These are phyloP conservation scores for Meda fulgida DNA, from an alignment of 2,797 vertebrate genomes.

Conservation along the genomic window DNA sequence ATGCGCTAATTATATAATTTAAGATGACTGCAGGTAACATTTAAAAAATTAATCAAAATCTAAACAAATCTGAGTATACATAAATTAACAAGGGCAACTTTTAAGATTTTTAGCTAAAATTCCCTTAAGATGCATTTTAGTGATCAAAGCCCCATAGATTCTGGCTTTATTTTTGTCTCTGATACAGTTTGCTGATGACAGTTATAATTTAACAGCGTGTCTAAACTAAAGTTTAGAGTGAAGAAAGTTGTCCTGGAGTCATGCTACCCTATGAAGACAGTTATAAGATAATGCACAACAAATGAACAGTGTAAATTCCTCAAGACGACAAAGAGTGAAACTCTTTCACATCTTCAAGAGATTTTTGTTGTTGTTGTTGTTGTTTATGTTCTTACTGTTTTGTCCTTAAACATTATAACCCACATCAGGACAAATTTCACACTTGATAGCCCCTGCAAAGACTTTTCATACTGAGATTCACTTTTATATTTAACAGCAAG, in stretches of 20 bases:
- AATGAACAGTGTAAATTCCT: constrained; percentile 39
- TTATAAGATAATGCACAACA: constrained; percentile 15
- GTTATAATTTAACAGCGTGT: constrained; percentile 54
- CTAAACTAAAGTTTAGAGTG: constrained; percentile 39
- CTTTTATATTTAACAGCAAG: constrained; percentile 36
- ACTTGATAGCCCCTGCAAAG: not conserved
- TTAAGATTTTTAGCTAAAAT: constrained; percentile 14
- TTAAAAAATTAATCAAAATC: not conserved
- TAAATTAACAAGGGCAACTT: not conserved
- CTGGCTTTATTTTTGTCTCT: constrained; percentile 51
- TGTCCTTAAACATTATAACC: constrained; percentile 9
- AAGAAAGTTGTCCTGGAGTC: constrained; percentile 43
- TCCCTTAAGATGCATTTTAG: constrained; percentile 11
- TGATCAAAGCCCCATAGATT: constrained; percentile 30
- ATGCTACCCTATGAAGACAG: constrained; percentile 45
- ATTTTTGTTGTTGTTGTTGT: not conserved
- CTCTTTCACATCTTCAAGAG: not conserved
- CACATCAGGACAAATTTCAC: constrained; percentile 27
- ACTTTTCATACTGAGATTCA: constrained; percentile 4
- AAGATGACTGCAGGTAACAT: not conserved
- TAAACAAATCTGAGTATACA: not conserved
- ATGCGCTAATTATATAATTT: constrained; percentile 17
- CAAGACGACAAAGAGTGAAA: constrained; percentile 22
- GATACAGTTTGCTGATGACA: constrained; percentile 54
- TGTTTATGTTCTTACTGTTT: not conserved